phyloP scores from a whole-genome alignment of 2,888 invertebrate species.

The Eilema griseolum region DNA sequence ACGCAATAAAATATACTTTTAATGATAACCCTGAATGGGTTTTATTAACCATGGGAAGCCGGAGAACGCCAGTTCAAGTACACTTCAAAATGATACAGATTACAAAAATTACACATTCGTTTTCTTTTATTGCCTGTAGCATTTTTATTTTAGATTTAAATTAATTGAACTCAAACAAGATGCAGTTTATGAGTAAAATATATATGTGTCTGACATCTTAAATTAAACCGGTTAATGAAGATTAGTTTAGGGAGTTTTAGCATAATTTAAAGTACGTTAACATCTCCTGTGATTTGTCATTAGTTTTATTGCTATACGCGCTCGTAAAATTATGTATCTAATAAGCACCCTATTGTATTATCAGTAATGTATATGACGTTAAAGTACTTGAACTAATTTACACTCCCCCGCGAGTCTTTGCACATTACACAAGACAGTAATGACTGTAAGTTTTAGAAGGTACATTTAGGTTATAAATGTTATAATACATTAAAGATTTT shows the following conservation, averaged over 20 bases:
- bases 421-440: no score
- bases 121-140: slow-evolving; percentile 73
- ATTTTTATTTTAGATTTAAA: slow-evolving; percentile 79
- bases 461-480: no score
- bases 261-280: slow-evolving; percentile 70
- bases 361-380: slow-evolving; percentile 7
- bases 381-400: slow-evolving; percentile 1
- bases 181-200: slow-evolving; percentile 68
- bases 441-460: not conserved
- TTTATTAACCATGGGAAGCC: slow-evolving; percentile 76
- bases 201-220: slow-evolving; percentile 66
- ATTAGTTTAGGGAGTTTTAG: slow-evolving; percentile 65
- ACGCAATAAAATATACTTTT: slow-evolving; percentile 84
- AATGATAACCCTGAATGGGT: slow-evolving; percentile 78
- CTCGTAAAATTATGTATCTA: slow-evolving; percentile 60
- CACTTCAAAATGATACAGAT: slow-evolving; percentile 73
- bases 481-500: no score
- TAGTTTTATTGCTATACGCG: slow-evolving; percentile 63
- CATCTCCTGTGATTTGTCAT: slow-evolving; percentile 69
- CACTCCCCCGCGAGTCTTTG: slow-evolving; percentile 25
- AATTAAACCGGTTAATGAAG: slow-evolving; percentile 66
- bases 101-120: slow-evolving; percentile 77
- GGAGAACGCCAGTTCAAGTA: slow-evolving; percentile 54
- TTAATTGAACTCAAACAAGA: slow-evolving; percentile 83
- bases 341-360: slow-evolving; percentile 39